Conservation (phyloP, 2,113 vertebrate genomes). For the Egretta garzetta region DNA sequence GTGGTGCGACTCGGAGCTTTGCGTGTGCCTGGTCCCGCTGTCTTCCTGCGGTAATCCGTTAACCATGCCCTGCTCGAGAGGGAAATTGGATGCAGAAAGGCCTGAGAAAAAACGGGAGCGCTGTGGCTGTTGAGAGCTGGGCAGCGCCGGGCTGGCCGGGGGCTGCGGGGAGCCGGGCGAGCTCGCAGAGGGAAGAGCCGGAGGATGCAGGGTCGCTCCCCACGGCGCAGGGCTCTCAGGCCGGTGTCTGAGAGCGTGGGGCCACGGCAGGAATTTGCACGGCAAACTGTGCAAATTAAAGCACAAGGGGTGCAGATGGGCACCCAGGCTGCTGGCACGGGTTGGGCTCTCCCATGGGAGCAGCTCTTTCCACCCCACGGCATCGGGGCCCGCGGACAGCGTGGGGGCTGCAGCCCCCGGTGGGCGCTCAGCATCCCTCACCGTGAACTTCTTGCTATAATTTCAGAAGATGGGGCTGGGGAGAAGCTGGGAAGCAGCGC, state of each 20-base stretch:
- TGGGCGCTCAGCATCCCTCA: background rate
- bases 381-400: rapidly evolving
- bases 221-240: rapidly evolving
- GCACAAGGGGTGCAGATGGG: background rate
- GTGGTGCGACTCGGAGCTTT: background rate
- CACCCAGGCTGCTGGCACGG: background rate
- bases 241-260: rapidly evolving
- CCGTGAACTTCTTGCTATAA: rapidly evolving
- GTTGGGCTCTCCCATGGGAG: background rate
- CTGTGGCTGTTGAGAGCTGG: rapidly evolving
- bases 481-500: background rate
- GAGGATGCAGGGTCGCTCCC: background rate
- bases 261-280: rapidly evolving
- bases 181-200: background rate
- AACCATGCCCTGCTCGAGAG: background rate
- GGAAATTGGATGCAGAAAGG: background rate
- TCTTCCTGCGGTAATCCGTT: background rate
- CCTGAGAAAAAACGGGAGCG: background rate
- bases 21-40: background rate
- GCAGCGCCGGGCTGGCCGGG: background rate
- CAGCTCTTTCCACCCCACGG: background rate
- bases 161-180: background rate
- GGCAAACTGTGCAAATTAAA: rapidly evolving
- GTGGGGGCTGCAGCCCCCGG: background rate
- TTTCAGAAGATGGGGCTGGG: background rate